phyloP scores from a whole-genome alignment of 2,888 invertebrate genomes.

The Rhamnusium bicolor region DNA sequence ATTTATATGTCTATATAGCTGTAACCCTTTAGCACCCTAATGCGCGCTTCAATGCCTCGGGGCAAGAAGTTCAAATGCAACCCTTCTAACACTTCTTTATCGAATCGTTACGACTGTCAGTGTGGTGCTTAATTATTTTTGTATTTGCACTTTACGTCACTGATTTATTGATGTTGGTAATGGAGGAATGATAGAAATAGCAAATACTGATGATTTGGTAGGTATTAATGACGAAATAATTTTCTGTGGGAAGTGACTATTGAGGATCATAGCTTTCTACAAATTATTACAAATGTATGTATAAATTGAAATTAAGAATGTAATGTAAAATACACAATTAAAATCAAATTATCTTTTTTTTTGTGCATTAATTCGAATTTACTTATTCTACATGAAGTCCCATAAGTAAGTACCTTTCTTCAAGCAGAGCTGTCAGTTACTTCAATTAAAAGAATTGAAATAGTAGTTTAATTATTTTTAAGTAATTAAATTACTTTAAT shows the following conservation, averaged over 20 bases:
- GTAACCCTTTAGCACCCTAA: constrained; percentile 63
- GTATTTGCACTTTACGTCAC: constrained; percentile 60
- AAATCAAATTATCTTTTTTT: too few relatives aligned
- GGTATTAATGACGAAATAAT: constrained; percentile 7
- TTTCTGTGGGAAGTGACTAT: not conserved
- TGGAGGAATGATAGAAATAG: constrained; percentile 46
- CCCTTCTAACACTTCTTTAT: constrained; percentile 68
- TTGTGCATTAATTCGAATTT: too few relatives aligned
- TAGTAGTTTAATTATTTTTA: too few relatives aligned
- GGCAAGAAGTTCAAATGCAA: constrained; percentile 48
- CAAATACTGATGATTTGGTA: not conserved
- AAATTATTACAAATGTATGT: too few relatives aligned
- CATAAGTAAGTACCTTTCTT: too few relatives aligned
- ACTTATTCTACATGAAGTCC: too few relatives aligned
- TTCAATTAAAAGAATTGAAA: too few relatives aligned
- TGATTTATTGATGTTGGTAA: constrained; percentile 62
- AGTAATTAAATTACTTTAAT: too few relatives aligned
- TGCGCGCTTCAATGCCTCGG: constrained; percentile 48
- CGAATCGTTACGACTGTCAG: constrained; percentile 70
- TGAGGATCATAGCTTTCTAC: not conserved
- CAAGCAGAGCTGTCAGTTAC: too few relatives aligned
- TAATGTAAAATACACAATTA: too few relatives aligned
- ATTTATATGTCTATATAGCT: constrained; percentile 62
- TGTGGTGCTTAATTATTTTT: constrained; percentile 68
- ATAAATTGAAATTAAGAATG: too few relatives aligned